Evolutionary conservation across 2,888 invertebrate species (phyloP).

Genomic region (Hirtodrosophila duncani): DNA sequence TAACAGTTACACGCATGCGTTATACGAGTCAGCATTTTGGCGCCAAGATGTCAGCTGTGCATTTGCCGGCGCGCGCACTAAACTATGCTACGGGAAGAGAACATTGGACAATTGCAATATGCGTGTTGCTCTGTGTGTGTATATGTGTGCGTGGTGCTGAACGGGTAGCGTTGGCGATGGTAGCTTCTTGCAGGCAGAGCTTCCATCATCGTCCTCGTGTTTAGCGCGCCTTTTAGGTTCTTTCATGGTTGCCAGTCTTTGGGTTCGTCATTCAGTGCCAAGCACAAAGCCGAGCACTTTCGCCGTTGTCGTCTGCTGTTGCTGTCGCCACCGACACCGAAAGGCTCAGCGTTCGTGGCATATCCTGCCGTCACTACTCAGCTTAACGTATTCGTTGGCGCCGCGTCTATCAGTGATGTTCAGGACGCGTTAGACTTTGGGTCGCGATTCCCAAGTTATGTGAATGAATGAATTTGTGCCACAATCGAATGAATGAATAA

Average conservation of each 20-base stretch:
- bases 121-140: conserved; percentile 7
- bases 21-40: conserved; percentile 41
- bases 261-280: conserved; percentile 53
- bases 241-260: conserved; percentile 36
- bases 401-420: conserved; percentile 49
- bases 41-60: conserved; percentile 63
- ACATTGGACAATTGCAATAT: conserved; percentile 38
- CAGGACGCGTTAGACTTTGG: conserved; percentile 39
- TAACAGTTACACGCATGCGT: conserved; percentile 54
- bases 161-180: conserved; percentile 42
- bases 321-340: conserved; percentile 30
- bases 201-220: conserved; percentile 65
- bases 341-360: conserved; percentile 32
- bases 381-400: conserved; percentile 25
- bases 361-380: conserved; percentile 34
- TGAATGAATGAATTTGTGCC: conserved; percentile 36
- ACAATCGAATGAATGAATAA: conserved; percentile 24
- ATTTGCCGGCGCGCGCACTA: conserved; percentile 27
- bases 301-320: conserved; percentile 29
- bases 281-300: conserved; percentile 55
- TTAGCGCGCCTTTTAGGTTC: conserved; percentile 37
- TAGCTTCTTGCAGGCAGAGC: conserved; percentile 57
- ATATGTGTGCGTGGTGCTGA: conserved; percentile 14
- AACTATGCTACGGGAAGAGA: conserved; percentile 42
- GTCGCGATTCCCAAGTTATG: conserved; percentile 32